Conservation (phyloP, 2,113 vertebrate species). For the Falco punctatus region DNA sequence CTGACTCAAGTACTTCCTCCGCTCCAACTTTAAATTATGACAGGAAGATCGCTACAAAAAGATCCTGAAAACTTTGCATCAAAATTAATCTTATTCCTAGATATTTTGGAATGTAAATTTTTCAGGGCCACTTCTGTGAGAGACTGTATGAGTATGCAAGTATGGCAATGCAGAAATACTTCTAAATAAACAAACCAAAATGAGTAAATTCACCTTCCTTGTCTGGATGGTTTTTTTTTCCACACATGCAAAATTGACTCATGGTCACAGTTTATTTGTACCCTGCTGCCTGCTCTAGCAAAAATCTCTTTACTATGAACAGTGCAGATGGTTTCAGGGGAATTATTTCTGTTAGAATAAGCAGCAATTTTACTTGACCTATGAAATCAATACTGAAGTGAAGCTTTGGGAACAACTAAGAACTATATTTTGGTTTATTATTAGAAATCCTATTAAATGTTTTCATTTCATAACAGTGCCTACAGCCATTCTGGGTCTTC, state of each 20-base stretch:
- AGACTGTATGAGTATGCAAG: background rate
- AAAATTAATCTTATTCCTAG: background rate
- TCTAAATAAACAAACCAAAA: background rate
- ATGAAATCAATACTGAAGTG: conserved; percentile 8
- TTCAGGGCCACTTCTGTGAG: background rate
- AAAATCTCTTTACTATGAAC: background rate
- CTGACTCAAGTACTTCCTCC: background rate
- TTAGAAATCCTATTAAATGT: conserved; percentile 5
- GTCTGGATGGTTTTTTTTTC: background rate
- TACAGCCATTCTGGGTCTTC: background rate
- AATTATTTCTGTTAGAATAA: conserved; percentile 41
- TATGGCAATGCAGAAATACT: background rate
- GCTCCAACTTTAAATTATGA: background rate
- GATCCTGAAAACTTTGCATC: background rate
- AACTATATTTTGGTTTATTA: background rate
- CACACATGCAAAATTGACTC: conserved; percentile 1
- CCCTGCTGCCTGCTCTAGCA: background rate
- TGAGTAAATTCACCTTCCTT: background rate
- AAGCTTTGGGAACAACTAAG: background rate
- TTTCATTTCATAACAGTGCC: background rate
- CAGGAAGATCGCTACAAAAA: background rate
- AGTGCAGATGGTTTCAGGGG: background rate
- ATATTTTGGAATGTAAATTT: background rate
- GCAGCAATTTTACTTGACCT: conserved; percentile 42
- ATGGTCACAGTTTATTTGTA: background rate